A percentile compares a stretch with the other conserved stretches of the same genome.
Conservation (phyloP, 2,797 vertebrate species). For the Crossoptilon crossoptilon region DNA sequence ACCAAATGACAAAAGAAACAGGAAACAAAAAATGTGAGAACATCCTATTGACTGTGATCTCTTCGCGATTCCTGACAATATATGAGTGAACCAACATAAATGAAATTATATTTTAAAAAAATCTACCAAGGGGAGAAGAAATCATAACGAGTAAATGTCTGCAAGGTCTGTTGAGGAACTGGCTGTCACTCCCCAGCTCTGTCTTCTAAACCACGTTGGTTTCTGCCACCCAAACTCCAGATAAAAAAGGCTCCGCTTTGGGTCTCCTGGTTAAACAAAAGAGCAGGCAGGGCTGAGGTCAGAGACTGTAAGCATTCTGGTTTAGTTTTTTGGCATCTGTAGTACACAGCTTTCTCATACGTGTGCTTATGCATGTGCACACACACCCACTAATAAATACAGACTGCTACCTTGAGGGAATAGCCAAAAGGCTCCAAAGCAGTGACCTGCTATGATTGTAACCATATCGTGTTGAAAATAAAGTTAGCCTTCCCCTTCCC, state of each 20-base stretch:
- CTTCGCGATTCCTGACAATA: neutral
- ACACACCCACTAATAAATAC: neutral
- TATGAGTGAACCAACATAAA: neutral
- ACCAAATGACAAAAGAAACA: neutral
- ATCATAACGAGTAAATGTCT: neutral
- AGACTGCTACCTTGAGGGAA: neutral
- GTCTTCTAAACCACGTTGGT: neutral
- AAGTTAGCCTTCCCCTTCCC: neutral
- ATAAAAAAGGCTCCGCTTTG: neutral
- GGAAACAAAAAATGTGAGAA: neutral
- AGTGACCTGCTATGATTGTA: neutral
- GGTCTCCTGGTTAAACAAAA: neutral
- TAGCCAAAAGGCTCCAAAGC: rapidly evolving
- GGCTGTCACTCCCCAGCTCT: neutral
- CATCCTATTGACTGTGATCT: neutral
- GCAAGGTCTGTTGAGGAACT: conserved; percentile 14
- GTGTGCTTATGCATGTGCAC: neutral
- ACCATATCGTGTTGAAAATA: neutral
- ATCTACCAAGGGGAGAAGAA: neutral
- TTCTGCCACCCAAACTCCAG: conserved; percentile 21
- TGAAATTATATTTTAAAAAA: neutral
- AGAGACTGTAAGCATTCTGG: neutral
- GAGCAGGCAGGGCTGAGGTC: conserved; percentile 6
- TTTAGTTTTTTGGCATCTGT: neutral
- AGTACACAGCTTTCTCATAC: neutral